Evolutionary conservation across 2,797 vertebrate species (phyloP).

Genomic region (Pseudopleuronectes americanus): DNA sequence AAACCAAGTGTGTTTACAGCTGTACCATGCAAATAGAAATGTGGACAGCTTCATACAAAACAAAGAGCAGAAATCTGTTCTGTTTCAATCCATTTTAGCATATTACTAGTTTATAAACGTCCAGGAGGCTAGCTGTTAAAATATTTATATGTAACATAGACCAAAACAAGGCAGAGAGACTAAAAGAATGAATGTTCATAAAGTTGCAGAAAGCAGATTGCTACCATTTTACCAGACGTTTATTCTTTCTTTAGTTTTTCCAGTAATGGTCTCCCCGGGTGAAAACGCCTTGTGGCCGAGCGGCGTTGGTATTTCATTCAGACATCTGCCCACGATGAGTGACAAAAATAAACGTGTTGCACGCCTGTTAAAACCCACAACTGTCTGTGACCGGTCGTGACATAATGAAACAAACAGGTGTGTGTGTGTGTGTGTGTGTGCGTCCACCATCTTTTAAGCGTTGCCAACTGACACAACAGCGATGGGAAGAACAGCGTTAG

Average conservation of each 20-base stretch:
- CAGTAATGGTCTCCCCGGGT: neutral
- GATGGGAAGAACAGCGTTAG: conserved; percentile 41
- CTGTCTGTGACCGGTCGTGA: conserved; percentile 35
- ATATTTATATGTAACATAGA: too few relatives aligned
- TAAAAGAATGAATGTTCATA: too few relatives aligned
- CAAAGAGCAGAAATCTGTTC: conserved; percentile 7
- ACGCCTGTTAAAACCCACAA: conserved; percentile 31
- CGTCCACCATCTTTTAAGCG: conserved; percentile 31
- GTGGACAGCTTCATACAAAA: neutral
- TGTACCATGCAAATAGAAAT: neutral
- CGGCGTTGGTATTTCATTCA: neutral
- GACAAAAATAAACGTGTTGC: conserved; percentile 29
- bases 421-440: neutral
- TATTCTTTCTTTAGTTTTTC: neutral
- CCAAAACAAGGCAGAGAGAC: too few relatives aligned
- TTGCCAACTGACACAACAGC: conserved; percentile 54
- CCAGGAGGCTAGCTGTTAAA: too few relatives aligned
- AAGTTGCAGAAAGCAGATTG: neutral
- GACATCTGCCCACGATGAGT: conserved; percentile 15
- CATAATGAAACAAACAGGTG: conserved; percentile 67
- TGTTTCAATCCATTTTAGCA: neutral
- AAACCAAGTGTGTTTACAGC: conserved; percentile 15
- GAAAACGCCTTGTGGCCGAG: neutral
- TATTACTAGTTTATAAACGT: too few relatives aligned
- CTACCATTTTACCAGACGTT: neutral